Conservation (phyloP, 2,113 vertebrate genomes). For the Nerophis lumbriciformis region DNA sequence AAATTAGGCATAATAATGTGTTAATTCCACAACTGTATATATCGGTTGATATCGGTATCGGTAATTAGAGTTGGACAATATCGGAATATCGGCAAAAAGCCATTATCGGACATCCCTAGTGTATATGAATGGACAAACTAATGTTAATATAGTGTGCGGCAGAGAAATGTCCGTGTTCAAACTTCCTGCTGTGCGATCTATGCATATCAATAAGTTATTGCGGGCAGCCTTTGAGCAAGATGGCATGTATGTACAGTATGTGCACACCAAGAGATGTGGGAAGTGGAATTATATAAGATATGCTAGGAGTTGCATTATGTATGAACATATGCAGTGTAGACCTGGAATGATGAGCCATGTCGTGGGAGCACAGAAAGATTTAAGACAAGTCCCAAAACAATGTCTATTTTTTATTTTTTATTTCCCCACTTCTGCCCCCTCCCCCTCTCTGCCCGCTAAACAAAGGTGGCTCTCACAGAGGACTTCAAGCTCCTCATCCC, state of each 20-base stretch:
- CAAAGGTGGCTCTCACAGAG: constrained; percentile 28
- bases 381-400: too few relatives aligned
- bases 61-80: too few relatives aligned
- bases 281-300: constrained; percentile 44
- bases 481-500: constrained; percentile 15
- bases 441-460: constrained; percentile 21
- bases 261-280: constrained; percentile 11
- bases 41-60: too few relatives aligned
- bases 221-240: constrained; percentile 10
- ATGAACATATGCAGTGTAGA: constrained; percentile 26
- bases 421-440: neutral
- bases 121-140: too few relatives aligned
- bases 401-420: too few relatives aligned
- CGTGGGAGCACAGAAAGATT: constrained; percentile 5
- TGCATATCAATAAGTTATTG: constrained; percentile 5
- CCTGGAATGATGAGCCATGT: constrained; percentile 18
- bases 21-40: too few relatives aligned
- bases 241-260: neutral
- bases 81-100: too few relatives aligned
- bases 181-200: neutral
- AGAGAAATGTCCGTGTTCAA: too few relatives aligned
- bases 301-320: constrained; percentile 37
- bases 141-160: too few relatives aligned
- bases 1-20: too few relatives aligned
- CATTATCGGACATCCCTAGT: too few relatives aligned